A percentile compares a stretch with the other conserved stretches of the same genome.
Conservation (phyloP, 2,888 invertebrate genomes). For the Iselma pallidipennis region DNA sequence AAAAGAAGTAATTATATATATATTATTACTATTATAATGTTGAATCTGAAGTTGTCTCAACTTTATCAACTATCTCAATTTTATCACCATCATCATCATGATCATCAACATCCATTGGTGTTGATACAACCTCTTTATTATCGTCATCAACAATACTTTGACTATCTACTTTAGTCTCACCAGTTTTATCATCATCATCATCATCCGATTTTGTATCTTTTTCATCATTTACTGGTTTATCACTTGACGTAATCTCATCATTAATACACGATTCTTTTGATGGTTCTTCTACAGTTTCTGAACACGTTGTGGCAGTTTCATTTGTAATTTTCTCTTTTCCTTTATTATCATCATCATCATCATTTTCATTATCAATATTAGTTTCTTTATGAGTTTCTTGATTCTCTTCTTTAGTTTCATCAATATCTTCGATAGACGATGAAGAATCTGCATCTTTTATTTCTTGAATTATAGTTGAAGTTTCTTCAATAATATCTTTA, state of each 20-base stretch:
- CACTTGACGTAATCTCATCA: slow-evolving; percentile 11
- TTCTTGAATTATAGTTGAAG: slow-evolving; percentile 45
- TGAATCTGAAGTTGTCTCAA: slow-evolving; percentile 21
- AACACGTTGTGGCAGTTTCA: slow-evolving; percentile 51
- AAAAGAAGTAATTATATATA: no score
- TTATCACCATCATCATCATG: slow-evolving; percentile 18
- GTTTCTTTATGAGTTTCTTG: slow-evolving; percentile 51
- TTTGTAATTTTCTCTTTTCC: slow-evolving; percentile 58
- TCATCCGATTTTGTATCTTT: slow-evolving; percentile 21
- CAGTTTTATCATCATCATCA: slow-evolving; percentile 32
- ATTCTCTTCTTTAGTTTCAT: slow-evolving; percentile 47
- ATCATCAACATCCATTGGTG: slow-evolving; percentile 36
- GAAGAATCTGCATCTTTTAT: slow-evolving; percentile 30
- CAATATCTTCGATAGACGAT: slow-evolving; percentile 19
- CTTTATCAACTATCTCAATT: slow-evolving; percentile 23
- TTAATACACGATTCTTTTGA: slow-evolving; percentile 14
- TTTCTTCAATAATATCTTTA: slow-evolving; percentile 57
- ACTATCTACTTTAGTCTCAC: slow-evolving; percentile 10
- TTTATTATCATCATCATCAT: slow-evolving; percentile 52
- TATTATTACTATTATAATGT: slow-evolving; percentile 16
- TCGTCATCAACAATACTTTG: slow-evolving; percentile 26
- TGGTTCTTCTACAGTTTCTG: slow-evolving; percentile 14
- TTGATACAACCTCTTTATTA: slow-evolving; percentile 27
- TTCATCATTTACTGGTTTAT: slow-evolving; percentile 11
- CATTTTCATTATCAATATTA: slow-evolving; percentile 34